Percentiles rank a stretch among this genome's conserved stretches.
Evolutionary conservation across 1,140 invertebrate genomes (phyloP).

Genomic region (Asobara japonica): DNA sequence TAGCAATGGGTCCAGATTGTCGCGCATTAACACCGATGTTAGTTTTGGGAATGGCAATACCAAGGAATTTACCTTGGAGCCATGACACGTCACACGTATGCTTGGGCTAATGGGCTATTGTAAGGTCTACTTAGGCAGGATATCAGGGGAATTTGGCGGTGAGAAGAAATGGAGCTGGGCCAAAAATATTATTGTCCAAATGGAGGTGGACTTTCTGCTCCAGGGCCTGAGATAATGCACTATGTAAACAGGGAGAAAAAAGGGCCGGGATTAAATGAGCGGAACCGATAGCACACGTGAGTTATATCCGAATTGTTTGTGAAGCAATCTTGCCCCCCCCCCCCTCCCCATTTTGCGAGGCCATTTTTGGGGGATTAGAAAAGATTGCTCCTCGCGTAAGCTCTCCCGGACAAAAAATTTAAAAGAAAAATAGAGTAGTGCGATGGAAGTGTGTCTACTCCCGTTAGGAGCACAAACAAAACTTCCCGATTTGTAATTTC

Average conservation of each 20-base stretch:
- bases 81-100: constrained; percentile 9
- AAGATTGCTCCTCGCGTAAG: no score
- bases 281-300: no score
- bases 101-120: neutral
- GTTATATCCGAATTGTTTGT: no score
- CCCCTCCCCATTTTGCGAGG: no score
- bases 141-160: neutral
- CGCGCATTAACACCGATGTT: constrained; percentile 29
- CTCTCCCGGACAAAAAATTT: no score
- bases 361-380: no score
- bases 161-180: neutral
- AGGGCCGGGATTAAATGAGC: neutral
- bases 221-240: constrained; percentile 15
- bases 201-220: neutral
- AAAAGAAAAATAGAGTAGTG: no score
- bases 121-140: constrained; percentile 7
- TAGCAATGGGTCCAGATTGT: constrained; percentile 5
- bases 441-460: no score
- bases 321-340: no score
- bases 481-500: no score
- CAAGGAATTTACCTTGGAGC: neutral
- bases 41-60: constrained; percentile 2
- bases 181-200: constrained; percentile 27
- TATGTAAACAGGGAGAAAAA: neutral
- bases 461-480: no score